A percentile compares a stretch with the other conserved stretches of the same genome.
Conservation (phyloP, 2,113 vertebrate species). For the Raja brachyura region DNA sequence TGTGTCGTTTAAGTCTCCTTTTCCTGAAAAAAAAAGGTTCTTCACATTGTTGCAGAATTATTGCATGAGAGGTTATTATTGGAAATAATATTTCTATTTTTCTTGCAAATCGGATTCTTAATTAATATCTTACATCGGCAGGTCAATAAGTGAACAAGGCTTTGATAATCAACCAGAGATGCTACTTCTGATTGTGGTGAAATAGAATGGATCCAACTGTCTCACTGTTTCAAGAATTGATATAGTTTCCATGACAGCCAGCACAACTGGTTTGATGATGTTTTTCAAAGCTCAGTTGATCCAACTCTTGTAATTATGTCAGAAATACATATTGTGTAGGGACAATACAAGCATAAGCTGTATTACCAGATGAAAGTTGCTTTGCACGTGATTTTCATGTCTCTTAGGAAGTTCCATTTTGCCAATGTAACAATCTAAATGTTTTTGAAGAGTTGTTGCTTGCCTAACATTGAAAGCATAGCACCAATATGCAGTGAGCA, state of each 20-base stretch:
- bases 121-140: background rate
- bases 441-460: background rate
- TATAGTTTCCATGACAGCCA: background rate
- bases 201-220: too few relatives aligned
- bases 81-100: background rate
- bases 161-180: background rate
- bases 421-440: too few relatives aligned
- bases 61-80: background rate
- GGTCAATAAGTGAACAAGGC: background rate
- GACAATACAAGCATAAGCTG: too few relatives aligned
- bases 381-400: too few relatives aligned
- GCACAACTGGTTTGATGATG: background rate
- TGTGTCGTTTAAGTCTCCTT: background rate
- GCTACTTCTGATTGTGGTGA: background rate
- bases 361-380: too few relatives aligned
- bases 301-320: background rate
- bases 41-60: background rate
- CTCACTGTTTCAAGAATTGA: background rate
- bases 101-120: background rate
- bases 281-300: conserved; percentile 6
- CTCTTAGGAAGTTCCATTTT: background rate
- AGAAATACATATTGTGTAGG: too few relatives aligned
- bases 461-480: background rate
- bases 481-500: background rate
- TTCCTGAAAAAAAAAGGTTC: background rate